Conservation (phyloP, 2,113 vertebrate species). For the Podarcis muralis region DNA sequence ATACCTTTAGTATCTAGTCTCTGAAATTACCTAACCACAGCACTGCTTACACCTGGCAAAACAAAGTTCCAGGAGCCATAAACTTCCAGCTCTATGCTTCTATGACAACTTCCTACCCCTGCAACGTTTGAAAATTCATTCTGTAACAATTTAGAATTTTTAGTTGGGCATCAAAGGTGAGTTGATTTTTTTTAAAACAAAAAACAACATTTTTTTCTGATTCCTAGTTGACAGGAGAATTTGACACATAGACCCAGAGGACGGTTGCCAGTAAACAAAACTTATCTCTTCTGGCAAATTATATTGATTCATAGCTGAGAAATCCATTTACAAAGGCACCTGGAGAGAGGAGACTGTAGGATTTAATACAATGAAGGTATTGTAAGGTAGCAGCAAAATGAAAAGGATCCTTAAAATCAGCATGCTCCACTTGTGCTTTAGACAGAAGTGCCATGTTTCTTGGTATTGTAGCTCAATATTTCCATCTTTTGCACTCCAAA, state of each 20-base stretch:
- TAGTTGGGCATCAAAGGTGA: not conserved
- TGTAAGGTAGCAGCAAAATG: not conserved
- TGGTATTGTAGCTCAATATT: not conserved
- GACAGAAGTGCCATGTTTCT: not conserved
- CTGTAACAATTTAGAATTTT: not conserved
- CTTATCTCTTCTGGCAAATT: slow-evolving; percentile 49
- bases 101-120: not conserved
- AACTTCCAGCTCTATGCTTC: not conserved
- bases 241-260: slow-evolving; percentile 60
- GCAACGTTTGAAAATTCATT: not conserved
- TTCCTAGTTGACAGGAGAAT: slow-evolving; percentile 54
- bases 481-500: not conserved
- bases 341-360: not conserved
- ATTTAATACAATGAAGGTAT: not conserved
- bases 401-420: not conserved
- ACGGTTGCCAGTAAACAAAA: slow-evolving; percentile 56
- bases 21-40: not conserved
- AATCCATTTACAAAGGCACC: not conserved
- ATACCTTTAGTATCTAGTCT: not conserved
- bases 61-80: too few relatives aligned
- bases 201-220: slow-evolving; percentile 7
- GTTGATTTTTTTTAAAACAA: slow-evolving; percentile 47
- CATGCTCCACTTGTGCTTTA: not conserved
- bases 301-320: slow-evolving; percentile 49
- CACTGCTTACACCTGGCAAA: not conserved